Evolutionary conservation across 2,113 vertebrate species (phyloP).

Genomic region (Anser cygnoides): DNA sequence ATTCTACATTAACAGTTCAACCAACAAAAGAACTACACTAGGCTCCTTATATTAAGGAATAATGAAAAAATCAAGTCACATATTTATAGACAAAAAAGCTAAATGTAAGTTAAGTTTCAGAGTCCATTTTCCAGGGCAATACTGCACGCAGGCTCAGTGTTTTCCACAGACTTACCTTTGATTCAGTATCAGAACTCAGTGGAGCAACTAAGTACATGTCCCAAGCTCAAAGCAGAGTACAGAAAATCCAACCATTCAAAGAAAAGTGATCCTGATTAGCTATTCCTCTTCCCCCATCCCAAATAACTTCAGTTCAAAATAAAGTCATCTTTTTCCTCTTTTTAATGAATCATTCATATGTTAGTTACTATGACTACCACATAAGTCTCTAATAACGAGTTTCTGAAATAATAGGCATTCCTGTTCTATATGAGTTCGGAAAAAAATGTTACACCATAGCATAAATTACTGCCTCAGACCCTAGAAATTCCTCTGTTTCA

Average conservation of each 20-base stretch:
- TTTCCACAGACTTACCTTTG: neutral
- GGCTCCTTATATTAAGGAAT: neutral
- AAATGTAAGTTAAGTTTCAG: neutral
- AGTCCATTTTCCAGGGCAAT: neutral
- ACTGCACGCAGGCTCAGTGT: neutral
- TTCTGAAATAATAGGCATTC: slow-evolving; percentile 18
- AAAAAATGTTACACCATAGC: neutral
- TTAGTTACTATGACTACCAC: slow-evolving; percentile 21
- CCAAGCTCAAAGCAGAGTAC: neutral
- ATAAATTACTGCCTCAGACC: neutral
- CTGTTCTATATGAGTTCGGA: neutral
- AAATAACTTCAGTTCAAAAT: slow-evolving; percentile 16
- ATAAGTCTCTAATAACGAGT: slow-evolving; percentile 9
- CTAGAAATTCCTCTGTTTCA: neutral
- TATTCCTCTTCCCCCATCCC: neutral
- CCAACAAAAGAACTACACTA: neutral
- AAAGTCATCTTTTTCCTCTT: neutral
- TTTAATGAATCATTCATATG: slow-evolving; percentile 1
- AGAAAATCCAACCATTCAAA: neutral
- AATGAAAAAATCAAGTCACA: neutral
- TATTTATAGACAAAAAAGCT: neutral
- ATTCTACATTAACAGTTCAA: neutral
- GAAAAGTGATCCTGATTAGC: neutral
- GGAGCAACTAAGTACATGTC: neutral
- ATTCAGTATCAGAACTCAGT: neutral